A percentile compares a stretch with the other conserved stretches of the same genome.
Conservation (phyloP, 2,113 vertebrate species). For the Camelus dromedarius region DNA sequence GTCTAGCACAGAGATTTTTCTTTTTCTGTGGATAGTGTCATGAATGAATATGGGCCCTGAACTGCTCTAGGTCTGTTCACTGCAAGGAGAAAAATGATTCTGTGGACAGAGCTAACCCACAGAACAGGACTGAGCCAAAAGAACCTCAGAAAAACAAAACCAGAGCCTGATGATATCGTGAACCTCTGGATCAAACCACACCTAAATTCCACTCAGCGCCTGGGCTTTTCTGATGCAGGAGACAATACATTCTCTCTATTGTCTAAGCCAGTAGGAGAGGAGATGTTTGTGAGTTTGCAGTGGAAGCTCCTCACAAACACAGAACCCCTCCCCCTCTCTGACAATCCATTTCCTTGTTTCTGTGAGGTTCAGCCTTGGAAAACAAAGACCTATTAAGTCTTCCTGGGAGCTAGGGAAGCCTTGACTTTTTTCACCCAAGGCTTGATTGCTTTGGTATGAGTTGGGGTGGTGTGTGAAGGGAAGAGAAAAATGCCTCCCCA, state of each 20-base stretch:
- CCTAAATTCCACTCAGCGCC: not conserved
- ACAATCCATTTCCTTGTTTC: slow-evolving; percentile 5
- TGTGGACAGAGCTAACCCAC: not conserved
- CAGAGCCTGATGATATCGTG: not conserved
- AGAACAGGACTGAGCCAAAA: not conserved
- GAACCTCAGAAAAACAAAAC: not conserved
- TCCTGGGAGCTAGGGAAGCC: slow-evolving; percentile 10
- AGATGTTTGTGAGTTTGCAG: not conserved
- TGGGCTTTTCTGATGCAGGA: not conserved
- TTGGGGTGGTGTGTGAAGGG: not conserved
- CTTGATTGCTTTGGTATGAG: not conserved
- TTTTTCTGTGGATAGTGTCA: not conserved
- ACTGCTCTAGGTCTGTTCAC: not conserved
- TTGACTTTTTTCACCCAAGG: not conserved
- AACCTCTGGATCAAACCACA: not conserved
- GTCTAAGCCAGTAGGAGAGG: not conserved
- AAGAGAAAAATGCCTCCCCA: not conserved
- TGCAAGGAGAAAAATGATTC: not conserved
- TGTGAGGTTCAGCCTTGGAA: not conserved
- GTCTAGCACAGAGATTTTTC: not conserved
- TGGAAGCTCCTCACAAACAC: not conserved
- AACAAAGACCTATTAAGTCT: slow-evolving; percentile 33
- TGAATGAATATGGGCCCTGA: not conserved
- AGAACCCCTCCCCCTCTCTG: not conserved
- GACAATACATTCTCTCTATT: not conserved